These are phyloP conservation scores for Labroides dimidiatus DNA, from an alignment of 2,797 vertebrate species.

Conservation along the genomic window DNA sequence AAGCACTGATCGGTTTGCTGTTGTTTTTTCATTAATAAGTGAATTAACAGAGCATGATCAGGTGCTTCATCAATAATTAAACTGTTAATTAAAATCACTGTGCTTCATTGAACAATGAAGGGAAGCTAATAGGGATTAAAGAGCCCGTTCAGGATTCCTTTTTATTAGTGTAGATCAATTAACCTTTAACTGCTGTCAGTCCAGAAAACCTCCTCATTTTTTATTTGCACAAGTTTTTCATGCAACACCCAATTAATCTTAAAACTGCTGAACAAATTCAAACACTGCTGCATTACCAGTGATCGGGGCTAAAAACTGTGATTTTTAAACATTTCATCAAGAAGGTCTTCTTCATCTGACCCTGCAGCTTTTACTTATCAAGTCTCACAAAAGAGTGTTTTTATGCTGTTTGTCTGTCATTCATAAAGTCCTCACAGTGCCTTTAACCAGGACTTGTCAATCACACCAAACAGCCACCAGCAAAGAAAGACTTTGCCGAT, in stretches of 20 bases:
- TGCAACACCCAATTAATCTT: neutral
- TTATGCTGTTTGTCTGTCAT: too few relatives aligned
- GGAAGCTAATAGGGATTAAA: conserved; percentile 69
- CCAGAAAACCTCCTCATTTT: conserved; percentile 3
- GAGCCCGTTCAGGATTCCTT: conserved; percentile 36
- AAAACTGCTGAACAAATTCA: neutral
- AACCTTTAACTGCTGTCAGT: conserved; percentile 46
- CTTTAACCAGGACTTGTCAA: too few relatives aligned
- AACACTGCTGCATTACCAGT: neutral
- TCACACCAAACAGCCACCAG: too few relatives aligned
- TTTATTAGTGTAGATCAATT: conserved; percentile 56
- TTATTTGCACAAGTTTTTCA: conserved; percentile 4
- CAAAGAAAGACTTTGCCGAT: too few relatives aligned
- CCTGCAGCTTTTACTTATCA: too few relatives aligned
- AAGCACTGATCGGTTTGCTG: conserved; percentile 51
- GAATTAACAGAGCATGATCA: conserved; percentile 64
- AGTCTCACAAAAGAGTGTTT: too few relatives aligned
- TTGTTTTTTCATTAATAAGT: conserved; percentile 61
- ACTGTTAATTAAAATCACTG: conserved; percentile 70
- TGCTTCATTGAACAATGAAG: conserved; percentile 71
- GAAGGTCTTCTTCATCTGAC: too few relatives aligned
- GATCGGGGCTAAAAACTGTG: neutral
- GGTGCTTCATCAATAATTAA: conserved; percentile 70
- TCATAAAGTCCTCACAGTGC: too few relatives aligned
- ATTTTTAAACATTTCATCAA: too few relatives aligned